phyloP scores from a whole-genome alignment of 2,888 invertebrate species.

The Macropis europaea region DNA sequence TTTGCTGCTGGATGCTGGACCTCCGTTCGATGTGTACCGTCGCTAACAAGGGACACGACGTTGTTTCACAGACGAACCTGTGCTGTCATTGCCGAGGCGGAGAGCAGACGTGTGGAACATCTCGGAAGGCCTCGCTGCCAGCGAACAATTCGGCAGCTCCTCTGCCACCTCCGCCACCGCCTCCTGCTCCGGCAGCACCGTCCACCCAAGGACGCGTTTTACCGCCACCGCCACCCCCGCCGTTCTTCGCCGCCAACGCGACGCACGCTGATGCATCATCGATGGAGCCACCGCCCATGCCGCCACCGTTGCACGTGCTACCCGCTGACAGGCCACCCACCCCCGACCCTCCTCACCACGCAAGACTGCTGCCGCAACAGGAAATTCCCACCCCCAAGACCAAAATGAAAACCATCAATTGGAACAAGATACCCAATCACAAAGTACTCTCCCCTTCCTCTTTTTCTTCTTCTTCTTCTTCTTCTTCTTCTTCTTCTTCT shows the following conservation, averaged over 20 bases:
- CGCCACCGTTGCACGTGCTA: conserved; percentile 78
- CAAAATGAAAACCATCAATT: conserved; percentile 98
- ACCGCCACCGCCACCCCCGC: conserved; percentile 78
- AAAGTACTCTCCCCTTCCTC: conserved; percentile 82
- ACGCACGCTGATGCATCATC: conserved; percentile 66
- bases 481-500: neutral
- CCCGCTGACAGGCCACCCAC: conserved; percentile 74
- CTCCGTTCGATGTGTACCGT: too few relatives aligned
- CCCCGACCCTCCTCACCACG: conserved; percentile 72
- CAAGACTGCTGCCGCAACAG: conserved; percentile 90
- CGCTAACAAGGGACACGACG: neutral
- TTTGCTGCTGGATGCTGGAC: too few relatives aligned
- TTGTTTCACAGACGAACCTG: conserved; percentile 75
- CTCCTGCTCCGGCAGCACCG: conserved; percentile 82
- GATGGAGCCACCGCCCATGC: conserved; percentile 75
- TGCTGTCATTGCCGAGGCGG: conserved; percentile 78
- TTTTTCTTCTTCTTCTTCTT: neutral
- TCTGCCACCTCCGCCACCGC: conserved; percentile 81
- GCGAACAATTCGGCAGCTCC: conserved; percentile 50
- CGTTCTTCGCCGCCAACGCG: conserved; percentile 69
- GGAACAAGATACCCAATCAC: conserved; percentile 97
- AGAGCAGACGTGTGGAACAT: conserved; percentile 73
- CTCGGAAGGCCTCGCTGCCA: conserved; percentile 76
- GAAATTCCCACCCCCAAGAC: conserved; percentile 96
- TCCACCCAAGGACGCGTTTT: conserved; percentile 72